Base-by-base conservation (phyloP, 2,888 invertebrate genomes). In the Mimas tiliae region DNA sequence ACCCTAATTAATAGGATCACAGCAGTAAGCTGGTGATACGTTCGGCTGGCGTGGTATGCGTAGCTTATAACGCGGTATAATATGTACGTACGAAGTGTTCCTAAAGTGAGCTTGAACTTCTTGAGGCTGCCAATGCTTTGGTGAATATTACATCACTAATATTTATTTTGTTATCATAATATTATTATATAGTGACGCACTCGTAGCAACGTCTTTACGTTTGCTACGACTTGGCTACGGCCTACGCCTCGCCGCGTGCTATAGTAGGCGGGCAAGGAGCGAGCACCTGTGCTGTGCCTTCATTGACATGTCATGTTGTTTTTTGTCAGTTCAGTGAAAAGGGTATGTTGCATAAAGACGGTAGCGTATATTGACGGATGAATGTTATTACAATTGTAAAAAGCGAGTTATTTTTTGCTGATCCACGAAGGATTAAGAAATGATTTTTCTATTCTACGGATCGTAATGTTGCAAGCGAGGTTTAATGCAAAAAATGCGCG, bases 201-300 rank as follows among this genome's bases (percentile, higher is more conserved):
- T 42, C 67, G 68, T 72, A 70, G 69, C 53, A 19, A 0, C n/a
- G 45, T 63, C 75, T 74, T 74, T 76, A 74, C 47, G 8, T 2
- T 34, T 27, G 73, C 80, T 81, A 79, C 82, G 75, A 33, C 6
- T 12, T 34, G 21, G 73, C 64, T 52, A 52, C 52, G 42, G 3
- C n/a, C 45, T 53, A 53, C 64, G 16, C n/a, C 1, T 16, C 55
- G 55, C n/a, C 1, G 33, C 55, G 55, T 9, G 34, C 55, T 12
- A 34, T 42, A 58, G 55, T 1, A 14, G 52, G 33, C 52, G 52
- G 50, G n/a, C 33, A 6, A 14, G 52, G 27, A 21, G 34, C 19
- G 16, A 12, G 4, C 42, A 58, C 58, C 16, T 55, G 55, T 58
- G 42, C 16, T 55, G 55, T 58, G 42, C 38, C 6, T 12, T 38